Base-by-base conservation (phyloP, 2,888 invertebrate species). In the Acleris laterana region DNA sequence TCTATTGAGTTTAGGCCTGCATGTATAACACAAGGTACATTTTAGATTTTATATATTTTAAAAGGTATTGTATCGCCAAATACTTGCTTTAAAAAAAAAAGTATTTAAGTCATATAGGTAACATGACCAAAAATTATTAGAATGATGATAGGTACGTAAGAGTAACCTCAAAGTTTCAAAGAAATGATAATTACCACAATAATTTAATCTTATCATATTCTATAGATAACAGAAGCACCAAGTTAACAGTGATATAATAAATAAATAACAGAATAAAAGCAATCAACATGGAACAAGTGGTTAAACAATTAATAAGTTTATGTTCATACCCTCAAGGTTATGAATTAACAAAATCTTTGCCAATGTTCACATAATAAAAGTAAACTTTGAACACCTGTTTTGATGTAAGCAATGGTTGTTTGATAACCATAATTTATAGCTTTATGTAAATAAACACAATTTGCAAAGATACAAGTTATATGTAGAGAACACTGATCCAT, bases 391-490 rank as follows among this genome's bases (percentile, higher is more conserved):
- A 62, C 66, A 66, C 56, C 62, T 67, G 62, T 44, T 52, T 58
- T 52, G 52, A 58, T 58, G 58, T 48, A 28, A n/a, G n/a, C n/a
- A n/a, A 50, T 42, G 50, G 48, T 59, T 62, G 59, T 68, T 68
- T 58, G 63, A 59, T 58, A 57, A 57, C 28, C 48, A 58, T 57
- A 17, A 61, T 52, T 62, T 51, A 51, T 46, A 44, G n/a, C 11
- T 53, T 48, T 55, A 58, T 63, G 59, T 68, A 68, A 68, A 68
- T 68, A 62, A 68, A 63, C 63, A 62, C 32, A 50, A 4, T 46
- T 46, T 38, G 19, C 22, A 6, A 22, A 48, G 7, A 16, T 25
- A 58, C 42, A 56, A 17, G 16, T 38, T 0, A n/a, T 17, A n/a
- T 46, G 46, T n/a, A 13, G 38, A 38, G 13, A 38, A 42, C 19